Evolutionary conservation across 1,140 invertebrate genomes (phyloP), one percentile per base, ranked within the genome.

Genomic region (Hypothenemus hampei): DNA sequence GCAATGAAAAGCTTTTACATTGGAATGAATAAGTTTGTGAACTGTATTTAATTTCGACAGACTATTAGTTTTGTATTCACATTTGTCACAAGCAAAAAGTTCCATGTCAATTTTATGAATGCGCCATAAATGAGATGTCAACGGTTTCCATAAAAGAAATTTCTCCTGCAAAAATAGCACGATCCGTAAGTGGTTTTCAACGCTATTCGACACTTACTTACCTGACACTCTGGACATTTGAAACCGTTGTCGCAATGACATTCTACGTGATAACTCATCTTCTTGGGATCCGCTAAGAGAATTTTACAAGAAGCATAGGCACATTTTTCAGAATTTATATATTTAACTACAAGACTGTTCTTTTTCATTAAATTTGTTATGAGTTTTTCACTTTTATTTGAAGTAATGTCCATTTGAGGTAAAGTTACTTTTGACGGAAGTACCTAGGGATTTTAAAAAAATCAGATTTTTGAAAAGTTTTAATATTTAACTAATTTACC

Each of bases 91-190:
- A 16, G 78, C 77, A 47, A 81, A 82, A 20, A 90, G 68, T 64
- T 89, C 87, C 70, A 87, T 78, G 64, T 90, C 86, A n/a, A 90
- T 78, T 31, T 75, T 70, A 66, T 91, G 88, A 0, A 73, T 62
- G 39, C 80, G 80, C 87, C 87, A 90, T n/a, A 90, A 70, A 72
- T 91, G 88, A 16, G 80, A 79, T 18, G 81, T 81, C n/a, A 89
- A 61, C 2, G 75, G 69, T 43, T 81, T 78, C 76, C 85, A 86
- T 11, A 74, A 69, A 0, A 66, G 61, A 60, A 75, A 79, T 16
- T 61, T 63, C 49, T 73, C 71, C 1, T 67, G 18, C 13, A 36
- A 44, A 22, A 48, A 33, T 1, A n/a, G 16, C 15, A 15, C n/a
- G 4, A 45, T 5, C 8, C 10, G 20, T 47, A 35, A 35, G 4